Evolutionary conservation across 2,113 vertebrate species (phyloP), one percentile per base, ranked within the genome.

Genomic region (Malaclemys terrapin): DNA sequence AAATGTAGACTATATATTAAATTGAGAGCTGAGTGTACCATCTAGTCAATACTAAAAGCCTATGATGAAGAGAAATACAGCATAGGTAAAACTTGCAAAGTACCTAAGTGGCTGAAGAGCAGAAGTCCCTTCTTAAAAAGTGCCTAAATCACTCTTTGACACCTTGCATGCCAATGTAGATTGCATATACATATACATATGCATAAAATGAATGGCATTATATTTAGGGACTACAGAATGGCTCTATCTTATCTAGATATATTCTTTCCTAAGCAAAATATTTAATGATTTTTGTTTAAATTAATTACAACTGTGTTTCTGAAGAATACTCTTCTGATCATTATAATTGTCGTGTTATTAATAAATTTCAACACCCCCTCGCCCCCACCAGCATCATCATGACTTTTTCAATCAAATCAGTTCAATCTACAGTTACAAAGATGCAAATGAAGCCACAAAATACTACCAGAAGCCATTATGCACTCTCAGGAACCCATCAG

Each of bases 331-430:
- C 20, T 42, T 45, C 20, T 42, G 72, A 75, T 75, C 20, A 75
- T 10, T 42, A 24, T 11, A 5, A 8, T 42, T 42, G 72, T 25
- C 10, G 6, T 42, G 38, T 75, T 75, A 75, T 75, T 75, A 75
- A 10, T 1, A 10, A 42, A 75, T 75, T 42, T 38, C 38, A 75
- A 42, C 24, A 25, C 25, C 45, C 62, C 45, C 50, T 4, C 31
- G 1, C 19, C 22, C 3, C 80, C 1, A 1, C 19, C 12, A 5
- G 1, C 31, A 65, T 13, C 62, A 42, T 8, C 65, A 72, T 45
- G 19, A 75, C n/a, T 24, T 35, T 24, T 75, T 12, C 38, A 75
- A 42, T 76, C 8, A 19, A 31, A 19, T 0, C 29, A 6, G 3
- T 20, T 81, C 38, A 5, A 5, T 29, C 22, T 42, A 24, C 9